These are phyloP conservation scores for Archilochus colubris DNA, from an alignment of 2,113 vertebrate species.

Conservation along the genomic window DNA sequence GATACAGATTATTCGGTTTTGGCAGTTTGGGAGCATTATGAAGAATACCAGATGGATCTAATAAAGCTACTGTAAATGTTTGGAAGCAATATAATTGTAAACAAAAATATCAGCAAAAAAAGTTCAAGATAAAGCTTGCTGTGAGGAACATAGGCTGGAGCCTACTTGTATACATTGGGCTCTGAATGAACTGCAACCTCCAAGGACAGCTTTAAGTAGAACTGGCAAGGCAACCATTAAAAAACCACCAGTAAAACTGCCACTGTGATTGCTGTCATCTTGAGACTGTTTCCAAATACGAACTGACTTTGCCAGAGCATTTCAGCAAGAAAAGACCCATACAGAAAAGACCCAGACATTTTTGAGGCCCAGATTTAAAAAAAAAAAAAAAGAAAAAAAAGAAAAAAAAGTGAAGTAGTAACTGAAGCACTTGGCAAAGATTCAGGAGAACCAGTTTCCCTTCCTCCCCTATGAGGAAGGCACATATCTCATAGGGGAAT, in stretches of 20 bases:
- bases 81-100: constrained; percentile 21
- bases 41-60: constrained; percentile 49
- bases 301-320: background rate
- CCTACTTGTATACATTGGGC: background rate
- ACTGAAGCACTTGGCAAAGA: background rate
- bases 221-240: background rate
- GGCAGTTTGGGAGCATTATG: background rate
- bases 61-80: constrained; percentile 34
- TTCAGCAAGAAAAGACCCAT: background rate
- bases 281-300: background rate
- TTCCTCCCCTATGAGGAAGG: background rate
- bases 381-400: background rate
- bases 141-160: background rate
- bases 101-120: constrained; percentile 7
- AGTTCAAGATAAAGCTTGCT: background rate
- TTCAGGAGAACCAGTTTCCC: background rate
- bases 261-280: background rate
- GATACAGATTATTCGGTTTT: constrained; percentile 33
- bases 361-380: background rate
- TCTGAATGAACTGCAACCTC: background rate
- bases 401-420: background rate
- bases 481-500: rapidly evolving
- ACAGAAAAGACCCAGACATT: background rate
- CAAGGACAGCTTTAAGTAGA: background rate
- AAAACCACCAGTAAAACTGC: background rate